Percentiles rank a stretch among this genome's conserved stretches.
These are phyloP conservation scores for Habroteleia sp. DNA, from an alignment of 2,888 invertebrate genomes.

Conservation along the genomic window DNA sequence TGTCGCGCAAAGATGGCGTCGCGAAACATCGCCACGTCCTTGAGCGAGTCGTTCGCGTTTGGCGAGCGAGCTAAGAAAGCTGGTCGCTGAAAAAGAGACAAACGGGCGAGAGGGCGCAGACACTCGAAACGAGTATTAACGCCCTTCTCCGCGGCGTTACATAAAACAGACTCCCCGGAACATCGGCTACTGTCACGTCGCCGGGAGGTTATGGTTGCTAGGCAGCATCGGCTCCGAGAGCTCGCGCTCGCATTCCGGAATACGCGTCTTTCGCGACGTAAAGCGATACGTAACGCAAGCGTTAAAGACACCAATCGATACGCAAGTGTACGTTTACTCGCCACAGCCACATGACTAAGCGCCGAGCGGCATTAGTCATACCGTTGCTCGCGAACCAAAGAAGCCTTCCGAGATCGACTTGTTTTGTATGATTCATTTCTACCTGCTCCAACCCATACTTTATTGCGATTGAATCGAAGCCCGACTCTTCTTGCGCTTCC, in stretches of 20 bases:
- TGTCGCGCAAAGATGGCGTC: slow-evolving; percentile 47
- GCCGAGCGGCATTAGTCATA: slow-evolving; percentile 59
- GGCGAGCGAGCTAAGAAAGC: slow-evolving; percentile 53
- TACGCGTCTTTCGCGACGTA: slow-evolving; percentile 56
- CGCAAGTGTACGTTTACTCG: slow-evolving; percentile 45
- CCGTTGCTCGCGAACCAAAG: slow-evolving; percentile 33
- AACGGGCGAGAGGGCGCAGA: slow-evolving; percentile 49
- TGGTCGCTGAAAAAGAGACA: slow-evolving; percentile 50
- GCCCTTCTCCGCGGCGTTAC: slow-evolving; percentile 61
- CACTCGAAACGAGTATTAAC: slow-evolving; percentile 62
- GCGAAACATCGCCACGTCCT: slow-evolving; percentile 35
- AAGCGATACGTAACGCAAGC: slow-evolving; percentile 59
- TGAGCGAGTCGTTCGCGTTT: slow-evolving; percentile 60
- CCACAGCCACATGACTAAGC: slow-evolving; percentile 60
- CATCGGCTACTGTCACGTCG: slow-evolving; percentile 60
- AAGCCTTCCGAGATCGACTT: slow-evolving; percentile 19
- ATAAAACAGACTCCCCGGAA: slow-evolving; percentile 62
- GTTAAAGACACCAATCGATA: slow-evolving; percentile 59
- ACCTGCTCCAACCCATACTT: background rate
- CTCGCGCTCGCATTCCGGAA: slow-evolving; percentile 51
- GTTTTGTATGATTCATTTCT: slow-evolving; percentile 31
- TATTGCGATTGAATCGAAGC: background rate
- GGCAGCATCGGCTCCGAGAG: slow-evolving; percentile 49
- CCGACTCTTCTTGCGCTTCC: too few species aligned
- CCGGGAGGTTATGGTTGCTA: slow-evolving; percentile 62